Base-by-base conservation (phyloP, 30 jellyfish, hydroid and myxozoan genomes). In the Pelagia noctiluca region DNA sequence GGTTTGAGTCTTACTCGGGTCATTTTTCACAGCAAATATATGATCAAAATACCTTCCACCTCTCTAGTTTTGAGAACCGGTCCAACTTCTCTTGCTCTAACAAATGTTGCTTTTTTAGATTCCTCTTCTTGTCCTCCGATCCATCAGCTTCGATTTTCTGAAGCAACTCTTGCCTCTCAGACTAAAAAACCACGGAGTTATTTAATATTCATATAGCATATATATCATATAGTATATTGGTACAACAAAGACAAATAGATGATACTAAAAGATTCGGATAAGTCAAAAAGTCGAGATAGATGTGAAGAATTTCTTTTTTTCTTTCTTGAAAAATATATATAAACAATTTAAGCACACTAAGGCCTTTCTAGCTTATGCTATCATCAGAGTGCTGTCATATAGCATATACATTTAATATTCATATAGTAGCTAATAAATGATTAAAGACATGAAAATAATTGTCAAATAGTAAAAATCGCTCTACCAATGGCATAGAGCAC, bases 61-160 rank as follows among this genome's bases (percentile, higher is more conserved):
- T 75, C 53, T 88, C 89, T 0, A 88, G 78, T 34, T 64, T 66
- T 36, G 93, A 69, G 71, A 88, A 79, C 33, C 97, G 54, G 21
- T 80, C 93, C 68, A 33, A 10, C 35, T 77, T 80, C 21, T 88
- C 97, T 24, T 63, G 72, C 80, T 88, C 92, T 35, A 88, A 35
- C 35, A 88, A 70, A 75, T 78, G 88, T 24, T 33, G 84, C 4
- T 71, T 50, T 35, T 68, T 75, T 46, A 35, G 37, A 32, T 73
- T 78, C 32, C 84, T 73, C 24, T 42, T 65, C 35, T 48, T 70
- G 50, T 79, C 88, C 1, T 29, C 42, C n/a, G 52, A 79, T 25
- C 42, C 80, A 21, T 76, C 91, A 22, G 52, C 85, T 47, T 87
- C 91, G 28, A 64, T 62, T 26, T 69, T 72, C 47, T 29, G 81